Conservation (phyloP, 1,140 invertebrate genomes). For the Pristionchus pacificus region DNA sequence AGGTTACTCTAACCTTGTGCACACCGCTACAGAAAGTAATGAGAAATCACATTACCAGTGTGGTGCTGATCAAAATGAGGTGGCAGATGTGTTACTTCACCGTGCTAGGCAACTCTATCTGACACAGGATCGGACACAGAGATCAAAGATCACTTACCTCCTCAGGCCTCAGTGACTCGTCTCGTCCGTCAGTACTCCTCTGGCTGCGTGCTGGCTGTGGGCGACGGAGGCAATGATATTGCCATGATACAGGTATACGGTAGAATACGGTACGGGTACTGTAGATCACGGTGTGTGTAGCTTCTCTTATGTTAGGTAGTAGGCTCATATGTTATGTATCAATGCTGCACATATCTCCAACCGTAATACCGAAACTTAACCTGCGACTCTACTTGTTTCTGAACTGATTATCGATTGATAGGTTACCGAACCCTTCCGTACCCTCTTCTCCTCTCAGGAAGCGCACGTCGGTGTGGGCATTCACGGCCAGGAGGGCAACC, state of each 20-base stretch:
- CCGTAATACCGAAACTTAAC: background rate
- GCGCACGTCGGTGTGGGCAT: slow-evolving; percentile 84
- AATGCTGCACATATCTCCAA: background rate
- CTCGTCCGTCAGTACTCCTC: slow-evolving; percentile 80
- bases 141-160: background rate
- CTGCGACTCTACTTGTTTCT: background rate
- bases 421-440: too few relatives aligned
- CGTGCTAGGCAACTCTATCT: background rate
- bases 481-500: slow-evolving; percentile 90
- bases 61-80: background rate
- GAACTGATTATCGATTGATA: too few relatives aligned
- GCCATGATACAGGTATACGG: slow-evolving; percentile 82
- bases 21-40: background rate
- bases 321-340: background rate
- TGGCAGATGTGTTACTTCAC: background rate
- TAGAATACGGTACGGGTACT: background rate
- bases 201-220: slow-evolving; percentile 87
- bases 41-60: background rate
- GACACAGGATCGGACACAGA: background rate
- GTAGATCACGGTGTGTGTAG: background rate
- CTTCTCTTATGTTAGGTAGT: background rate
- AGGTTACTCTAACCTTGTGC: background rate
- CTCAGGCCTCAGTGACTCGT: slow-evolving; percentile 77
- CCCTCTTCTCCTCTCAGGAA: slow-evolving; percentile 45
- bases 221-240: slow-evolving; percentile 98